phyloP scores from a whole-genome alignment of 2,797 vertebrate species.

The Decapterus maruadsi region DNA sequence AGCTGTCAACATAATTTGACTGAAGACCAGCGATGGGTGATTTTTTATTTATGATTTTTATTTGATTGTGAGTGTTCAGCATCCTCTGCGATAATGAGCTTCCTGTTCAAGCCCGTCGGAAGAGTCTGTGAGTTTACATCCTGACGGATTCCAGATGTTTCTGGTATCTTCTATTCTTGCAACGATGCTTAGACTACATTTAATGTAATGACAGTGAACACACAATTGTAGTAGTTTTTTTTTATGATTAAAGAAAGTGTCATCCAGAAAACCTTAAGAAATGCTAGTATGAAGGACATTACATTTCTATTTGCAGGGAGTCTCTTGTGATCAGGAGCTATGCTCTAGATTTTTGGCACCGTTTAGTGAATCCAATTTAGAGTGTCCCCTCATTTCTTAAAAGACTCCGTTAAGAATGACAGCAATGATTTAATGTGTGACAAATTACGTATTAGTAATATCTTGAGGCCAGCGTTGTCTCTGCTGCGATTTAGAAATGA shows the following conservation, averaged over 20 bases:
- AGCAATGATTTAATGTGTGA: constrained; percentile 36
- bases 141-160: constrained; percentile 35
- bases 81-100: constrained; percentile 23
- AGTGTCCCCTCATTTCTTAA: constrained; percentile 60
- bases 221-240: neutral
- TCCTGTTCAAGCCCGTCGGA: constrained; percentile 13
- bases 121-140: constrained; percentile 12
- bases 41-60: constrained; percentile 17
- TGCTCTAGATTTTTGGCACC: constrained; percentile 74
- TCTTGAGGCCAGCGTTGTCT: constrained; percentile 21
- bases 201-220: neutral
- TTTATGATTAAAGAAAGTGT: constrained; percentile 6
- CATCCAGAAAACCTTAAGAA: constrained; percentile 29
- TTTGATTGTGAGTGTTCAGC: neutral
- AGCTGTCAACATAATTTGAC: constrained; percentile 18
- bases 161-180: constrained; percentile 5
- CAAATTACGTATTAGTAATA: constrained; percentile 31
- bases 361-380: constrained; percentile 68
- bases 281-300: constrained; percentile 45
- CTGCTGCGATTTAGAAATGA: neutral
- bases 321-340: constrained; percentile 61
- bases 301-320: constrained; percentile 61
- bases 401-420: constrained; percentile 46
- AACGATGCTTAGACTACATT: neutral
- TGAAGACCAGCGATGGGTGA: constrained; percentile 20